Percentiles rank a stretch among this genome's conserved stretches.
Conservation (phyloP, 2,113 vertebrate species). For the Chloropsis hardwickii region DNA sequence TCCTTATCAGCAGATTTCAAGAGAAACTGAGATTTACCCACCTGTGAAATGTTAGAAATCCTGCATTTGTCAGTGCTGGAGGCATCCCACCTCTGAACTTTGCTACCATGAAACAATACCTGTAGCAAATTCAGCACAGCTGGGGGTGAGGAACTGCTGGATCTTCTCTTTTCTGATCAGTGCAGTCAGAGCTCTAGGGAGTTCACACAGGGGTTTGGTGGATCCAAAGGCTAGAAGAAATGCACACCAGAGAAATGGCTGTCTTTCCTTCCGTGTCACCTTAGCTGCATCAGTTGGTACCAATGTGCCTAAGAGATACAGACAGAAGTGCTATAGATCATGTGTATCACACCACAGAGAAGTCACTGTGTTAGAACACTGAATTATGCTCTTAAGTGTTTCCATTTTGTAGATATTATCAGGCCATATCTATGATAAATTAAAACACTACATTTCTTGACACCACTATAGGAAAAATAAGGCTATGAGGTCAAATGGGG, state of each 20-base stretch:
- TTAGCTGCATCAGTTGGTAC: not conserved
- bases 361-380: not conserved
- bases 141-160: not conserved
- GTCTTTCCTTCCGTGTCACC: not conserved
- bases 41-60: not conserved
- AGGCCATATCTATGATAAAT: slow-evolving; percentile 16
- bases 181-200: not conserved
- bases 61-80: not conserved
- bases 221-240: not conserved
- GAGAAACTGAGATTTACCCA: not conserved
- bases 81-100: too few relatives aligned
- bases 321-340: not conserved
- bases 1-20: not conserved
- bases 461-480: not conserved
- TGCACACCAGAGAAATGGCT: not conserved
- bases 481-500: not conserved
- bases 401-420: not conserved
- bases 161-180: not conserved
- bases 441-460: slow-evolving; percentile 23
- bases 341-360: not conserved
- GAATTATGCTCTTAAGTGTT: slow-evolving; percentile 9
- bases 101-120: too few relatives aligned
- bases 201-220: not conserved
- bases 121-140: not conserved
- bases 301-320: not conserved